These are phyloP conservation scores for Podotricha telesiphe DNA, from an alignment of 2,888 invertebrate genomes.

Conservation along the genomic window DNA sequence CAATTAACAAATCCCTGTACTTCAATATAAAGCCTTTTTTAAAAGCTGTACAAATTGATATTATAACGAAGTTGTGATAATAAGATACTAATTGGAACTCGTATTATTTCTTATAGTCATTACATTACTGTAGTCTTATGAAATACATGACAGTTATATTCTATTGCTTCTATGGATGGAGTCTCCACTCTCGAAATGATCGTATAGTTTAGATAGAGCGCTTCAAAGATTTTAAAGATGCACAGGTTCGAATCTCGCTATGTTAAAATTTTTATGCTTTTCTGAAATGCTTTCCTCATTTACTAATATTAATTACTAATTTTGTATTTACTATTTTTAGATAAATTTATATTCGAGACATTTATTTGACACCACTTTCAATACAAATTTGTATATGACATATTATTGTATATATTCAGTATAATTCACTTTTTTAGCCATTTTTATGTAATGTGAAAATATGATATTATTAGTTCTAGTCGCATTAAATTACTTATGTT, in stretches of 20 bases:
- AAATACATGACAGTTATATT: background rate
- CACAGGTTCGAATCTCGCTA: no score
- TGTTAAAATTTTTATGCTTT: no score
- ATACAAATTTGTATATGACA: background rate
- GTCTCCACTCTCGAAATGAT: no score
- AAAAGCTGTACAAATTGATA: background rate
- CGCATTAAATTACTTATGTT: conserved; percentile 5
- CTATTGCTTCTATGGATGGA: background rate
- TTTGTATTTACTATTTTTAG: no score
- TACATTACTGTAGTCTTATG: background rate
- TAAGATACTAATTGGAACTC: conserved; percentile 5
- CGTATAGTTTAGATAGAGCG: no score
- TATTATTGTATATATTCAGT: background rate
- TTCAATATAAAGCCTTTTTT: background rate
- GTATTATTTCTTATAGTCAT: conserved; percentile 14
- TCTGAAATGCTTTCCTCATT: no score
- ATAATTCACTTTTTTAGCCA: conserved; percentile 10
- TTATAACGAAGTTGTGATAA: background rate
- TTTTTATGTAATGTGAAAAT: conserved; percentile 11
- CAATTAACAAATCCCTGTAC: background rate
- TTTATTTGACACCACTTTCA: no score
- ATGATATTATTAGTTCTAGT: conserved; percentile 6
- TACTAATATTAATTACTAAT: no score
- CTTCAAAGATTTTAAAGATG: no score
- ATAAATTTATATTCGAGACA: no score